Percentiles rank a stretch among this genome's conserved stretches.
These are phyloP conservation scores for Corythucha ciliata DNA, from an alignment of 2,888 invertebrate genomes.

Conservation along the genomic window DNA sequence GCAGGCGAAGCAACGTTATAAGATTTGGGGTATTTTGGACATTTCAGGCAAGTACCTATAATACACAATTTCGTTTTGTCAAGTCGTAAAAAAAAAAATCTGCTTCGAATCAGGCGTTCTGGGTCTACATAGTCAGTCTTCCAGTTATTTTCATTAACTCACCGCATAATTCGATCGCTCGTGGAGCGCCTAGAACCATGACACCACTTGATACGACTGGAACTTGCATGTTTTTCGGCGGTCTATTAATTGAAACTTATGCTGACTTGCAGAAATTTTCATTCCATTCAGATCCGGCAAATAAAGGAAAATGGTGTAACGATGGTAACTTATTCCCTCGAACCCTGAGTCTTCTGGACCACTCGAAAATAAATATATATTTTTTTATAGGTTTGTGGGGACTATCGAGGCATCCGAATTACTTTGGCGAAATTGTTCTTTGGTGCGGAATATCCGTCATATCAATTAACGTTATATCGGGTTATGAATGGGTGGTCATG, in stretches of 20 bases:
- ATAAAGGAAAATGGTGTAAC: slow-evolving; percentile 88
- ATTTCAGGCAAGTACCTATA: slow-evolving; percentile 57
- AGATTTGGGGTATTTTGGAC: slow-evolving; percentile 90
- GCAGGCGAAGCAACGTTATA: slow-evolving; percentile 73
- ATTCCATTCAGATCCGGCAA: slow-evolving; percentile 77
- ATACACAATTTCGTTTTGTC: neutral
- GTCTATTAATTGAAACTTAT: slow-evolving; percentile 76
- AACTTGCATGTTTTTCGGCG: slow-evolving; percentile 72
- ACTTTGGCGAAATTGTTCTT: slow-evolving; percentile 85
- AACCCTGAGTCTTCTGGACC: neutral
- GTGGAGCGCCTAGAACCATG: slow-evolving; percentile 64
- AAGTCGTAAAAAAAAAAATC: neutral
- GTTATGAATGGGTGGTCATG: slow-evolving; percentile 76
- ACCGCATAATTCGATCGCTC: slow-evolving; percentile 63
- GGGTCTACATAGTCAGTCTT: slow-evolving; percentile 85
- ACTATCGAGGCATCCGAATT: slow-evolving; percentile 84
- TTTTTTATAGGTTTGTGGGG: slow-evolving; percentile 62
- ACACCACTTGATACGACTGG: slow-evolving; percentile 79
- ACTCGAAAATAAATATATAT: too few relatives aligned
- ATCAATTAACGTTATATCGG: slow-evolving; percentile 74
- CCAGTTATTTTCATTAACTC: slow-evolving; percentile 88
- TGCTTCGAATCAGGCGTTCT: slow-evolving; percentile 66
- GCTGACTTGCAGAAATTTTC: slow-evolving; percentile 88
- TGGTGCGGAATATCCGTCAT: slow-evolving; percentile 93
- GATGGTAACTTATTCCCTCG: slow-evolving; percentile 51